phyloP scores from a whole-genome alignment of 2,888 invertebrate genomes.

The Anagyrus pseudococci region DNA sequence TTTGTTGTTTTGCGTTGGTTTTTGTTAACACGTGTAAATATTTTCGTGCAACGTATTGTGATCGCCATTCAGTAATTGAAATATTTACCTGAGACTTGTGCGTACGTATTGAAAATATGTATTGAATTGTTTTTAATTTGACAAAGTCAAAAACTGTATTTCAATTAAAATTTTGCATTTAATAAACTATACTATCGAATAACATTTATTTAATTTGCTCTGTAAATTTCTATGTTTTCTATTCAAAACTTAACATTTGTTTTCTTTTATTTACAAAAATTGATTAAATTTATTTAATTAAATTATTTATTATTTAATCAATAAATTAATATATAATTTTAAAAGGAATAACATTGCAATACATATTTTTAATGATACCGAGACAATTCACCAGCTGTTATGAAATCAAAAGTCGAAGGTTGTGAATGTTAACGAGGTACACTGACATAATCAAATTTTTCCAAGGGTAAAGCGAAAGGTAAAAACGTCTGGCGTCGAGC shows the following conservation, averaged over 20 bases:
- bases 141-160: no score
- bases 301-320: not conserved
- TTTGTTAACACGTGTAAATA: not conserved
- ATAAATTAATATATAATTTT: not conserved
- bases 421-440: conserved; percentile 13
- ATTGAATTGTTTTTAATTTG: not conserved
- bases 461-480: conserved; percentile 1
- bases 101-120: not conserved
- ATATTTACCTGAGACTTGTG: not conserved
- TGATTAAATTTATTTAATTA: not conserved
- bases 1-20: not conserved
- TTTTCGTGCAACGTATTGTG: not conserved
- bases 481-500: not conserved
- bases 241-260: no score
- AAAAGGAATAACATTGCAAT: not conserved
- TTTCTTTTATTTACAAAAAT: no score
- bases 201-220: no score
- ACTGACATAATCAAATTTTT: conserved; percentile 23
- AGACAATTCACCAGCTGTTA: conserved; percentile 2
- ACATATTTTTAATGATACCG: conserved; percentile 1
- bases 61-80: not conserved
- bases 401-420: conserved; percentile 24
- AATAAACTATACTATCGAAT: no score
- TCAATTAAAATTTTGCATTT: not conserved
- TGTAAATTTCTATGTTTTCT: no score